A percentile compares a stretch with the other conserved stretches of the same genome.
These are phyloP conservation scores for Montifringilla adamsi DNA, from an alignment of 2,113 vertebrate genomes.

Conservation along the genomic window DNA sequence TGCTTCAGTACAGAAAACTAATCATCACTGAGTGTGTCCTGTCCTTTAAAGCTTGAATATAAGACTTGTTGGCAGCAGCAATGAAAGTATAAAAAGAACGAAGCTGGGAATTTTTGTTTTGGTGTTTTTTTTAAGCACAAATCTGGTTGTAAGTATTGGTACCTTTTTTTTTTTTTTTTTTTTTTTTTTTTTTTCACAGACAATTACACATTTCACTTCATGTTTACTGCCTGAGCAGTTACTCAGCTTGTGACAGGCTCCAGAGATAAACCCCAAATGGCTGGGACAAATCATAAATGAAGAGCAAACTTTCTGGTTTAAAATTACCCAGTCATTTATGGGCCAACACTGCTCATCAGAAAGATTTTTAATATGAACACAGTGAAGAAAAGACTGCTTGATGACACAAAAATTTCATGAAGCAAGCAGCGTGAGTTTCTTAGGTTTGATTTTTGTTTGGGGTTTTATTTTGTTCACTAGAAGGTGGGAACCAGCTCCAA, in stretches of 20 bases:
- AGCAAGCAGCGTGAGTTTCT: neutral
- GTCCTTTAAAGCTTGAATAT: neutral
- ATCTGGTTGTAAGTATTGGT: neutral
- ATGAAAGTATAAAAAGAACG: neutral
- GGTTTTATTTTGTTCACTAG: neutral
- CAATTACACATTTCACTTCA: neutral
- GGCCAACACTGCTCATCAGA: neutral
- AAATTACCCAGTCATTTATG: neutral
- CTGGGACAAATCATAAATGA: neutral
- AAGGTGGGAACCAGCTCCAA: neutral
- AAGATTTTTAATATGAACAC: neutral
- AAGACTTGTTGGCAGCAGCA: neutral
- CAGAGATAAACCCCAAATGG: neutral
- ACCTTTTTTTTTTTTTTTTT: no score
- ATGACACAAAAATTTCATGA: neutral
- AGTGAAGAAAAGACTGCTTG: neutral
- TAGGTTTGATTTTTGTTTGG: neutral
- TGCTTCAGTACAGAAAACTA: neutral
- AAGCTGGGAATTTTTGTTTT: neutral
- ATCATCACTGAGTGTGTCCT: neutral
- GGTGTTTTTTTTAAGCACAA: neutral
- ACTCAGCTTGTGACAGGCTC: neutral
- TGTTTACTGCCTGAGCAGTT: neutral
- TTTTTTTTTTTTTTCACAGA: neutral
- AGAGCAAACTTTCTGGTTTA: neutral